phyloP scores from a whole-genome alignment of 2,113 vertebrate species.

The Damaliscus lunatus region DNA sequence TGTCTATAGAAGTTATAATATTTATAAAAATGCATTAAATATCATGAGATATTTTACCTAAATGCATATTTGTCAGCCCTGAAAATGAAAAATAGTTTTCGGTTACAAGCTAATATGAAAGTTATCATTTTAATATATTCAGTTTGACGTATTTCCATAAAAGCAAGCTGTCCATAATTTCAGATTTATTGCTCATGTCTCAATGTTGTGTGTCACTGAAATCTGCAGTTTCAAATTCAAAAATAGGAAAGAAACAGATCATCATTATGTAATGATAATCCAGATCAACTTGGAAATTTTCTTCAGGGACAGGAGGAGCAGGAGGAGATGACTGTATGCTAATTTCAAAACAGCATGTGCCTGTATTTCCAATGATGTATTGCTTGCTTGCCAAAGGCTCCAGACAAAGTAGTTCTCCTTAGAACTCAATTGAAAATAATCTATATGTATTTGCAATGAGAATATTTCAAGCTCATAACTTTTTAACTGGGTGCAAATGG shows the following conservation, averaged over 20 bases:
- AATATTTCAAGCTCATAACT: conserved; percentile 33
- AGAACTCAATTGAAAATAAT: conserved; percentile 42
- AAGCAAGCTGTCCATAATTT: conserved; percentile 59
- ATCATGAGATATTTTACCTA: conserved; percentile 31
- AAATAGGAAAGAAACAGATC: conserved; percentile 30
- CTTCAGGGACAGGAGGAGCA: background rate
- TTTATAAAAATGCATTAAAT: conserved; percentile 40
- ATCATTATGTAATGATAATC: conserved; percentile 49
- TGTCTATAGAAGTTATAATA: background rate
- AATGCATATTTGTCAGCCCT: conserved; percentile 20
- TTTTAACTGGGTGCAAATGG: background rate
- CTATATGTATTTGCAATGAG: conserved; percentile 5
- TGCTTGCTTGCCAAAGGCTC: conserved; percentile 23
- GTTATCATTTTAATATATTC: conserved; percentile 62
- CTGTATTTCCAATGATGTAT: conserved; percentile 26
- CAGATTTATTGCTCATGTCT: conserved; percentile 56
- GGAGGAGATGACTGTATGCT: background rate
- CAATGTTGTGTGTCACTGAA: conserved; percentile 41
- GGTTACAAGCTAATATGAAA: conserved; percentile 45
- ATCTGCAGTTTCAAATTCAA: conserved; percentile 26
- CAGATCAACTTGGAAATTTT: conserved; percentile 40
- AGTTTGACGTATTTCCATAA: conserved; percentile 61
- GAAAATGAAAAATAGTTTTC: conserved; percentile 17
- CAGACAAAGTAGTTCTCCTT: conserved; percentile 18
- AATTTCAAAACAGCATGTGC: conserved; percentile 16